Conservation (phyloP, 2,888 invertebrate species). For the Antitype chi region DNA sequence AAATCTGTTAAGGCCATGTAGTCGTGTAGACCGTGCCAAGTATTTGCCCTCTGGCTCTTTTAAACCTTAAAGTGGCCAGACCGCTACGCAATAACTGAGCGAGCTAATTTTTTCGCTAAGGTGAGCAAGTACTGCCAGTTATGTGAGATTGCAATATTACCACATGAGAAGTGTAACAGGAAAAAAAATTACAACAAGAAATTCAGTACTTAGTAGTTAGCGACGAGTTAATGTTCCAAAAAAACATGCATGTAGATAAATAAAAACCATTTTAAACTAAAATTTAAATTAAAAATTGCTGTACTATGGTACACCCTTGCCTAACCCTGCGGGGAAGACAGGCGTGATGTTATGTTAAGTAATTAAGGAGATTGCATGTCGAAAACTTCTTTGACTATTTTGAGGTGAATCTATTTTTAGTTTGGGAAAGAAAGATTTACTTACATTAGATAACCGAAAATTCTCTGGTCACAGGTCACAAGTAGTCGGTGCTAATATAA, state of each 20-base stretch:
- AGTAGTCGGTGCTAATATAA: background rate
- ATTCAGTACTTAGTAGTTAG: background rate
- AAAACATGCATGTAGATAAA: background rate
- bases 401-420: background rate
- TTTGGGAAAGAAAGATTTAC: background rate
- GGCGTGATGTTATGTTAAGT: too few relatives aligned
- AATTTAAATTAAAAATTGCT: background rate
- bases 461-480: background rate
- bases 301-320: background rate
- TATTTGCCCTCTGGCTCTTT: constrained; percentile 56
- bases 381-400: background rate
- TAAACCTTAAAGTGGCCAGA: constrained; percentile 23
- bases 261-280: background rate
- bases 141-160: constrained; percentile 27
- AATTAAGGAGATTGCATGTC: background rate
- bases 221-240: background rate
- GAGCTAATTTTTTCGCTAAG: constrained; percentile 46
- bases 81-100: constrained; percentile 42
- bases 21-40: constrained; percentile 12
- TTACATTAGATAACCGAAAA: background rate
- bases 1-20: constrained; percentile 37
- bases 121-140: constrained; percentile 16
- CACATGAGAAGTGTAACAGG: constrained; percentile 19
- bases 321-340: background rate
- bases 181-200: constrained; percentile 9